Percentiles rank a stretch among this genome's conserved stretches.
Evolutionary conservation across 2,888 invertebrate genomes (phyloP).

Genomic region (Molorchus minor): DNA sequence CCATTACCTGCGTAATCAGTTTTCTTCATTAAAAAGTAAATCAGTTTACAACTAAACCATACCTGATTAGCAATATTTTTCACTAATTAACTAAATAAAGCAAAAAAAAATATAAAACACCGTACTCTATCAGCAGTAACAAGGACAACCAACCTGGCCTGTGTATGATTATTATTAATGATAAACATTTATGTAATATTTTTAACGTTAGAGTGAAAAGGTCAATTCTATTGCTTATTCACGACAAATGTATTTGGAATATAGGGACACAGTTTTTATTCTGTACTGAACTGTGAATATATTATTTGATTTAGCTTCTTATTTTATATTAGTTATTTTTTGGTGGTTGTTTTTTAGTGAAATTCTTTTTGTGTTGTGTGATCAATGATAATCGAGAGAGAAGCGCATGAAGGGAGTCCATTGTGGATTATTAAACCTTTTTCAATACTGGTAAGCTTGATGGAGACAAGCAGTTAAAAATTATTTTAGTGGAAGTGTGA

Average conservation of each 20-base stretch:
- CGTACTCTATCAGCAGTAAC: neutral
- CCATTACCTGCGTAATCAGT: too few species aligned
- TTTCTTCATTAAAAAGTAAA: too few species aligned
- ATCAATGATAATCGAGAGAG: conserved; percentile 40
- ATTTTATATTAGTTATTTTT: too few species aligned
- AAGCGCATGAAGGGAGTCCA: conserved; percentile 28
- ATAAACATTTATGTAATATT: conserved; percentile 42
- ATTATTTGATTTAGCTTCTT: too few species aligned
- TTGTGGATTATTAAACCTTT: conserved; percentile 41
- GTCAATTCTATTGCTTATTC: conserved; percentile 31
- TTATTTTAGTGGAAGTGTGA: too few species aligned
- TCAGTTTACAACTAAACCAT: too few species aligned
- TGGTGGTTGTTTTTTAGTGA: too few species aligned
- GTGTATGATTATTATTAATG: conserved; percentile 40
- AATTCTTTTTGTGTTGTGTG: neutral
- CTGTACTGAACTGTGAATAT: too few species aligned
- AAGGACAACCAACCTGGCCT: conserved; percentile 2
- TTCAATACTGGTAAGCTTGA: conserved; percentile 21
- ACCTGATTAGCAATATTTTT: too few species aligned
- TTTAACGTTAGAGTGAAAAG: conserved; percentile 37
- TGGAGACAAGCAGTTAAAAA: too few species aligned
- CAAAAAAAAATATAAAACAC: neutral
- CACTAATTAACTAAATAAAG: neutral
- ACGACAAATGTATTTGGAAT: too few species aligned
- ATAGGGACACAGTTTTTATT: too few species aligned